Evolutionary conservation across 2,888 invertebrate genomes (phyloP), one percentile per base, ranked within the genome.

Genomic region (Ligdia adustata): DNA sequence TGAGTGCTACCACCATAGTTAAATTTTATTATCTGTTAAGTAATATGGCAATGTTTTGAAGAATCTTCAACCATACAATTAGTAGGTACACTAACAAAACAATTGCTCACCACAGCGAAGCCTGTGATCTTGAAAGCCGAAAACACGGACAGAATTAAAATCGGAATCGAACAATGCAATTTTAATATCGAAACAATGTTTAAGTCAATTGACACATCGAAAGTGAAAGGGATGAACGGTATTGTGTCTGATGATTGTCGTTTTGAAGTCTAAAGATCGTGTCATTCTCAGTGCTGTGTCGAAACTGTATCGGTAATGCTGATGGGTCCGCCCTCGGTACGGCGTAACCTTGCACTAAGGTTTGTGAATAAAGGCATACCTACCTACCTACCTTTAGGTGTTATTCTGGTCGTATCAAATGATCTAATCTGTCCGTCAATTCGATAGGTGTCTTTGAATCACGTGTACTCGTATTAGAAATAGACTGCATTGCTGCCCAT

Each of bases 151-250:
- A 28, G 22, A 29, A 35, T 37, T 28, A 50, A 44, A 44, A 50
- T 44, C 24, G 11, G 16, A 35, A 44, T 44, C 14, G 45, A 50
- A 50, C 50, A 45, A 42, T 49, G 44, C 45, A 40, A 50, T 43
- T 49, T 43, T 26, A 57, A 54, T 37, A 49, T 56, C 49, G 45
- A 67, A 58, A 66, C 62, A 62, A 64, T 61, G 49, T 59, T 77
- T 69, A 69, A 71, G 65, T 72, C 79, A 81, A 83, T 86, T 79
- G 82, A 82, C 80, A 82, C 78, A 69, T 75, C 50, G 64, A 79
- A 82, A 84, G 88, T 87, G 88, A 88, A 88, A 85, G 88, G 88
- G 85, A 82, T 86, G 83, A 65, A 67, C 67, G 59, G 69, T 62
- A 75, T 77, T 75, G 80, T 77, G 64, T 59, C 57, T 47, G 60